These are phyloP conservation scores for Sphaerophoria taeniata DNA, from an alignment of 2,888 invertebrate genomes.

Conservation along the genomic window DNA sequence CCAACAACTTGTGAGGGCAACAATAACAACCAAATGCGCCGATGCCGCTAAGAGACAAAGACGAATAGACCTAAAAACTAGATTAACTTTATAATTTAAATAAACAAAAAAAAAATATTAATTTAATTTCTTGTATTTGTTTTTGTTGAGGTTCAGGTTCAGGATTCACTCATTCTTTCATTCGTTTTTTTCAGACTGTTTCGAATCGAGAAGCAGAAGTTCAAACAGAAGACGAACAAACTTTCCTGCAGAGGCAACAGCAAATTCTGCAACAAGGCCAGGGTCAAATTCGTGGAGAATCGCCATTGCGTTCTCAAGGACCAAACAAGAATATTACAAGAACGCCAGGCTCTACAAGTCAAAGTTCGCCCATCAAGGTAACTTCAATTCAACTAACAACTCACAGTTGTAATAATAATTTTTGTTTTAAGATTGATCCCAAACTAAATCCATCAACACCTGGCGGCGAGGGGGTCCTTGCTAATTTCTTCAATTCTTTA, in stretches of 20 bases:
- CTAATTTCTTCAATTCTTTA: too few relatives aligned
- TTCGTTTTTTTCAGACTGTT: constrained; percentile 85
- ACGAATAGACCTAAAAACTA: neutral
- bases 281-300: constrained; percentile 85
- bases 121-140: too few relatives aligned
- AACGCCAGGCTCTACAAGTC: constrained; percentile 80
- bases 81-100: neutral
- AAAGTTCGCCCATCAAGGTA: constrained; percentile 83
- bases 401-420: too few relatives aligned
- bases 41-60: constrained; percentile 37
- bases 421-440: too few relatives aligned
- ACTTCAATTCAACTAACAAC: too few relatives aligned
- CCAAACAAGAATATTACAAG: constrained; percentile 81
- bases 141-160: too few relatives aligned
- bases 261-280: constrained; percentile 86
- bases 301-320: constrained; percentile 85
- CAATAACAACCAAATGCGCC: constrained; percentile 25
- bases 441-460: too few relatives aligned
- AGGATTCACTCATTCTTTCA: too few relatives aligned
- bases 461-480: too few relatives aligned
- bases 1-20: constrained; percentile 36
- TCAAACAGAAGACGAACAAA: constrained; percentile 97
- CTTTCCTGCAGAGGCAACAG: constrained; percentile 93
- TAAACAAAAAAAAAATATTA: neutral
- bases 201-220: constrained; percentile 94